phyloP scores from a whole-genome alignment of 2,888 invertebrate genomes.

The Bellardia bayeri region DNA sequence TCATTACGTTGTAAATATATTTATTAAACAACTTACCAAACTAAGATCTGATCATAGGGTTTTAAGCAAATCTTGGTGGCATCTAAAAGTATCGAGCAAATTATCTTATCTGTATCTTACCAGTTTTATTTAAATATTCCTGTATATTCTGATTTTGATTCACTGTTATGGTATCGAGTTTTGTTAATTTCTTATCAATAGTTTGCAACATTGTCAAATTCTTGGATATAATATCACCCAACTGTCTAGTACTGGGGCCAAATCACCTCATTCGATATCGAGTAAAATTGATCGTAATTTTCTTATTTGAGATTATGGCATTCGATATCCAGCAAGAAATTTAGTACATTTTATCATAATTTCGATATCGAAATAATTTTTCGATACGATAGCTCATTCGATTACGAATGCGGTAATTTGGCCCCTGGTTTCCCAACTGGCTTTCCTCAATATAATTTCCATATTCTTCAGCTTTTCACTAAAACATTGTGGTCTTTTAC shows the following conservation, averaged over 20 bases:
- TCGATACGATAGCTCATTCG: too few relatives aligned
- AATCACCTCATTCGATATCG: too few relatives aligned
- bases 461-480: neutral
- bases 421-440: neutral
- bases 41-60: neutral
- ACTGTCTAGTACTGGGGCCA: neutral
- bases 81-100: neutral
- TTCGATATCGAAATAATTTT: too few relatives aligned
- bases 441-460: neutral
- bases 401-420: too few relatives aligned
- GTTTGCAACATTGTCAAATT: constrained; percentile 5
- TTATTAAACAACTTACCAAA: neutral
- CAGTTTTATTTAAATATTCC: constrained; percentile 8
- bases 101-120: neutral
- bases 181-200: constrained; percentile 17
- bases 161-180: neutral
- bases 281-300: too few relatives aligned
- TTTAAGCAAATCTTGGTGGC: neutral
- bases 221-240: neutral
- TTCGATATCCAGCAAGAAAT: too few relatives aligned
- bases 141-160: constrained; percentile 1
- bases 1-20: too few relatives aligned
- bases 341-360: too few relatives aligned
- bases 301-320: too few relatives aligned
- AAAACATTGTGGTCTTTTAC: neutral